Conservation (phyloP, 2,113 vertebrate species). For the Mustelus asterias region DNA sequence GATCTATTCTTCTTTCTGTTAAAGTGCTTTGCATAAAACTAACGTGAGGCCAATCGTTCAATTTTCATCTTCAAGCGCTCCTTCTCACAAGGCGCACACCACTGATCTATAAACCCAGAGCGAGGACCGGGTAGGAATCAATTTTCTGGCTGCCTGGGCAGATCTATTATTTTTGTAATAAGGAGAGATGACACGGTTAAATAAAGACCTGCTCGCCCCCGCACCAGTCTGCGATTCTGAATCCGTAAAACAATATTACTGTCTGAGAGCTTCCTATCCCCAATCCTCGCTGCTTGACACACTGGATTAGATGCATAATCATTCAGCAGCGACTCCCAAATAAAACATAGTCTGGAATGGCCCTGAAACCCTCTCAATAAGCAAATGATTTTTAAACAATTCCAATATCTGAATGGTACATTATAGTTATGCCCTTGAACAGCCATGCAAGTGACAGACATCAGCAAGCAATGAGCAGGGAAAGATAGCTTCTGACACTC, state of each 20-base stretch:
- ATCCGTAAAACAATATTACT: background rate
- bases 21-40: background rate
- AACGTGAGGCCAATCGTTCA: background rate
- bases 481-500: slow-evolving; percentile 15
- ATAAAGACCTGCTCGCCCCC: background rate
- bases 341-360: background rate
- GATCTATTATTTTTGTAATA: slow-evolving; percentile 19
- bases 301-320: slow-evolving; percentile 14
- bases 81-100: background rate
- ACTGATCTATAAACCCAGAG: background rate
- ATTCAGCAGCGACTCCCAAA: background rate
- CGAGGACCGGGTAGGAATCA: background rate
- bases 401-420: slow-evolving; percentile 1
- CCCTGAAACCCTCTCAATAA: background rate
- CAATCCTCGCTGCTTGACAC: background rate
- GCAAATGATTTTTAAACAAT: slow-evolving; percentile 14
- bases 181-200: background rate
- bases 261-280: background rate
- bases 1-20: background rate
- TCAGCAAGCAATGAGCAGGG: background rate
- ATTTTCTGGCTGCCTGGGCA: slow-evolving; percentile 14
- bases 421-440: slow-evolving; percentile 21
- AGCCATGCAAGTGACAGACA: slow-evolving; percentile 21
- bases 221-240: background rate
- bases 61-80: background rate